A percentile compares a stretch with the other conserved stretches of the same genome.
Evolutionary conservation across 2,888 invertebrate genomes (phyloP).

Genomic region (Geotrupes spiniger): DNA sequence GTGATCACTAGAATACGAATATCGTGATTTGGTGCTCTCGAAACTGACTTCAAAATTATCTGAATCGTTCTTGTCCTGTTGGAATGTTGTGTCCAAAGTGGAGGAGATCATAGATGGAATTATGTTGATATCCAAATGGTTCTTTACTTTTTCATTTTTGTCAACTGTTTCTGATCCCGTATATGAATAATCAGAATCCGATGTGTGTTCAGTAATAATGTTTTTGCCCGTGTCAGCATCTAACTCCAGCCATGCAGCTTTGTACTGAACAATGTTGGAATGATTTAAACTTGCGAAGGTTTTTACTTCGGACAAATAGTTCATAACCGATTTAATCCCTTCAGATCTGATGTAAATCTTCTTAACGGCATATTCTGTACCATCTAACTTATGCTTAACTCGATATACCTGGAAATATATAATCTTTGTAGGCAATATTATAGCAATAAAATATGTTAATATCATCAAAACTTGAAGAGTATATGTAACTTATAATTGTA

Average conservation of each 20-base stretch:
- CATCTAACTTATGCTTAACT: conserved; percentile 72
- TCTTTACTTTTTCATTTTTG: background rate
- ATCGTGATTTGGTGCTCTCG: conserved; percentile 3
- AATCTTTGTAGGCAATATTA: no score
- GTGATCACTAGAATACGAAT: conserved; percentile 5
- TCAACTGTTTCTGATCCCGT: conserved; percentile 2
- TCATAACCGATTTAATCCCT: conserved; percentile 61
- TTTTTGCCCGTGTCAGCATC: conserved; percentile 41
- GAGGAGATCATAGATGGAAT: conserved; percentile 24
- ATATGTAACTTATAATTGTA: conserved; percentile 4
- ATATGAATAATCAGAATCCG: conserved; percentile 10
- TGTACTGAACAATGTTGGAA: conserved; percentile 77
- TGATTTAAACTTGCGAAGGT: conserved; percentile 76
- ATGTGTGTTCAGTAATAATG: conserved; percentile 14
- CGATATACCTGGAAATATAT: conserved; percentile 52
- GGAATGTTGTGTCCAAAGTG: conserved; percentile 11
- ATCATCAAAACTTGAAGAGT: conserved; percentile 6
- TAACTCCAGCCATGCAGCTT: conserved; percentile 79
- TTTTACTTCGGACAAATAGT: conserved; percentile 73
- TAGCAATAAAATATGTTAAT: conserved; percentile 8
- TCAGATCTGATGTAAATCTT: conserved; percentile 67
- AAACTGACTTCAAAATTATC: conserved; percentile 43
- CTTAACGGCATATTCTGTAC: conserved; percentile 76
- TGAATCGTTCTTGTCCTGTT: conserved; percentile 26
- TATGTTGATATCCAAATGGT: conserved; percentile 24